Evolutionary conservation across 1,140 invertebrate species (phyloP).

Genomic region (Zaprionus kolodkinae): DNA sequence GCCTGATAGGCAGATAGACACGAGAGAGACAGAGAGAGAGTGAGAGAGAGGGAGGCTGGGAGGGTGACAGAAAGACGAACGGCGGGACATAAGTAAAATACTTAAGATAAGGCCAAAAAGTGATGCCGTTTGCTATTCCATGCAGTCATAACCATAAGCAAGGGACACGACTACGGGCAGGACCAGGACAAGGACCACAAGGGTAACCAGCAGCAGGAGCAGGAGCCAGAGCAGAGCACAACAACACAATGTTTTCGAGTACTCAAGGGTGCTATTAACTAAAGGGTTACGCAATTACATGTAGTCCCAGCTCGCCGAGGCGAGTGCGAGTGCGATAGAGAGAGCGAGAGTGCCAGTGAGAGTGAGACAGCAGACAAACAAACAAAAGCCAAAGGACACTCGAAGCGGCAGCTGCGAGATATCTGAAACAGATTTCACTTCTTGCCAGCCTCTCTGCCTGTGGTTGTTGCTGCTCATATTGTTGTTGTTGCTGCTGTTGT

Average conservation of each 20-base stretch:
- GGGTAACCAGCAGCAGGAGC: conserved; percentile 13
- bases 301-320: conserved; percentile 32
- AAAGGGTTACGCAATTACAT: conserved; percentile 83
- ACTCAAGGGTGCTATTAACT: conserved; percentile 83
- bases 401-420: conserved; percentile 50
- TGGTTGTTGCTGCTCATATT: not conserved
- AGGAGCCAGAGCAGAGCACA: conserved; percentile 12
- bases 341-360: not conserved
- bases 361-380: conserved; percentile 33
- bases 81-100: conserved; percentile 77
- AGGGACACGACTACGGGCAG: conserved; percentile 8
- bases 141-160: conserved; percentile 67
- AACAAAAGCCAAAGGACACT: conserved; percentile 74
- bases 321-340: conserved; percentile 2
- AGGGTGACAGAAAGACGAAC: conserved; percentile 2
- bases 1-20: conserved; percentile 38
- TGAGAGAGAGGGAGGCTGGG: not conserved
- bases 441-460: conserved; percentile 6
- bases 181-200: conserved; percentile 21
- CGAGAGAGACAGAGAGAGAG: not conserved
- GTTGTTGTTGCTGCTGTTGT: conserved; percentile 55
- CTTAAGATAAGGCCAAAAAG: conserved; percentile 80
- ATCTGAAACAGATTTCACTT: conserved; percentile 62
- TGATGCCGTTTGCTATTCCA: conserved; percentile 48
- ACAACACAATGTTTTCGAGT: conserved; percentile 57